Evolutionary conservation across 2,888 invertebrate genomes (phyloP).

Genomic region (Drosophila subquinaria): DNA sequence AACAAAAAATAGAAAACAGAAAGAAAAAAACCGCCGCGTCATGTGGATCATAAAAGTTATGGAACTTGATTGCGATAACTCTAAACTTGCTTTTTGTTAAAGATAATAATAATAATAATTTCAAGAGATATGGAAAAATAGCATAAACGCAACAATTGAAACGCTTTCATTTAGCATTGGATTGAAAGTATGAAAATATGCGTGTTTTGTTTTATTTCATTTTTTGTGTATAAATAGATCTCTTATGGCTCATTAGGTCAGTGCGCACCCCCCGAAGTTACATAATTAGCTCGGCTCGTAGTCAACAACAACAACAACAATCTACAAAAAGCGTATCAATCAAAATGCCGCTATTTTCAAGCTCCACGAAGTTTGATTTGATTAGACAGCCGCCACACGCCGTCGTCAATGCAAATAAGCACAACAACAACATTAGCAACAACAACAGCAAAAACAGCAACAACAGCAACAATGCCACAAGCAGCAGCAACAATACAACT

Average conservation of each 20-base stretch:
- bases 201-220: slow-evolving; percentile 6
- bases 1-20: background rate
- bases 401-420: slow-evolving; percentile 62
- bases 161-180: slow-evolving; percentile 57
- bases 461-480: slow-evolving; percentile 38
- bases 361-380: slow-evolving; percentile 64
- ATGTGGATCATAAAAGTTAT: slow-evolving; percentile 51
- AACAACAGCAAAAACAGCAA: slow-evolving; percentile 48
- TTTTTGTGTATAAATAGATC: slow-evolving; percentile 51
- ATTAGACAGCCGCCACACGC: slow-evolving; percentile 78
- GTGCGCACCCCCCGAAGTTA: slow-evolving; percentile 56
- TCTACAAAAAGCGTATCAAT: slow-evolving; percentile 57
- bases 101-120: slow-evolving; percentile 27
- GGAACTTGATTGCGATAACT: slow-evolving; percentile 35
- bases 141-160: slow-evolving; percentile 52
- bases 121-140: slow-evolving; percentile 17
- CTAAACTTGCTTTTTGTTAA: slow-evolving; percentile 37
- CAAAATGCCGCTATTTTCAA: slow-evolving; percentile 75
- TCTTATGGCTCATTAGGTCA: slow-evolving; percentile 71
- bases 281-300: slow-evolving; percentile 60
- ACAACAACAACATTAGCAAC: slow-evolving; percentile 25
- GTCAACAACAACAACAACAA: slow-evolving; percentile 12
- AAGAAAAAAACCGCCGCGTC: slow-evolving; percentile 41
- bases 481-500: slow-evolving; percentile 60
- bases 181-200: slow-evolving; percentile 45